Evolutionary conservation across 1,140 invertebrate species (phyloP).

Genomic region (Gryon sp.): DNA sequence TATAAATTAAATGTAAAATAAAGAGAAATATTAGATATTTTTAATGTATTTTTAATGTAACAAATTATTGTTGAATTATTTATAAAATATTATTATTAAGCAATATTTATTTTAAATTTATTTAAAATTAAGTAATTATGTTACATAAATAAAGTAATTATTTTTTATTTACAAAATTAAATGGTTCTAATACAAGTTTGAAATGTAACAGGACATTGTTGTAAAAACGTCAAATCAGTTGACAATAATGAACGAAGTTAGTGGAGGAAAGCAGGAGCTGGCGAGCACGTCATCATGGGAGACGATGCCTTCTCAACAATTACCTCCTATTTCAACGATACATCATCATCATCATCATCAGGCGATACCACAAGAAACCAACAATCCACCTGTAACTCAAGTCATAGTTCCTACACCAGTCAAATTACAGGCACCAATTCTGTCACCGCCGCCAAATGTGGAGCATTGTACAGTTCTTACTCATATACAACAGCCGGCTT

Average conservation of each 20-base stretch:
- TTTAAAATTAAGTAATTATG: too few species aligned
- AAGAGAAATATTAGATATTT: too few species aligned
- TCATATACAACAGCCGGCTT: constrained; percentile 72
- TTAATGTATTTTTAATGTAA: too few species aligned
- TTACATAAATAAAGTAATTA: too few species aligned
- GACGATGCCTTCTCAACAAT: constrained; percentile 69
- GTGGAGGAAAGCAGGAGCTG: constrained; percentile 77
- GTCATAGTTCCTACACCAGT: constrained; percentile 81
- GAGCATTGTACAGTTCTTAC: constrained; percentile 72
- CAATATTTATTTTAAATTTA: too few species aligned
- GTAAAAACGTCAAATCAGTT: constrained; percentile 38
- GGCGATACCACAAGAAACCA: constrained; percentile 70
- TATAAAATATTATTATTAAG: too few species aligned
- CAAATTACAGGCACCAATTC: constrained; percentile 77
- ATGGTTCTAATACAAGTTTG: not conserved
- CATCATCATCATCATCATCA: constrained; percentile 75
- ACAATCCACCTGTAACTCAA: constrained; percentile 72
- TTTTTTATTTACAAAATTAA: too few species aligned
- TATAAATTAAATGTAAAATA: too few species aligned
- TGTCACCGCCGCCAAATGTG: constrained; percentile 69
- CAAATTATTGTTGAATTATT: too few species aligned
- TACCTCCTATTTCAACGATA: constrained; percentile 70
- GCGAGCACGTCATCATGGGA: constrained; percentile 79
- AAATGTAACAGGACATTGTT: constrained; percentile 19
- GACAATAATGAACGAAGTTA: constrained; percentile 78